phyloP scores from a whole-genome alignment of 2,888 invertebrate genomes.

The Nudaria mundana region DNA sequence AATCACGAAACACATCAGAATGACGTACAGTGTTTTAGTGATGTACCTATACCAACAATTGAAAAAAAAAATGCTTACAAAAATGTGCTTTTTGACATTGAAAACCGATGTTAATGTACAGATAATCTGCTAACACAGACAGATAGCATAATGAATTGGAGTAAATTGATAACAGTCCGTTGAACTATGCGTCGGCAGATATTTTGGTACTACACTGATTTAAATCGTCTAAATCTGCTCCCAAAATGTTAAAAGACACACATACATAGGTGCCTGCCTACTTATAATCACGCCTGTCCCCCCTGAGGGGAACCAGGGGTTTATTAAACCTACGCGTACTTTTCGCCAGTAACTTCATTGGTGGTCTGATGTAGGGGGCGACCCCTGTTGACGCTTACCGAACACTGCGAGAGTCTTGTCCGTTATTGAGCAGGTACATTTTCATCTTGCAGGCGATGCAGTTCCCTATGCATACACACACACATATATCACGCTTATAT shows the following conservation, averaged over 20 bases:
- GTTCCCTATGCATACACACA: no score
- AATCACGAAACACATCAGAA: no score
- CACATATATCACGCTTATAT: no score
- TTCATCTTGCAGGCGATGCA: no score
- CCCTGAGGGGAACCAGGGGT: not conserved
- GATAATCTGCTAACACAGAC: constrained; percentile 26
- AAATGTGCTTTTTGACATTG: constrained; percentile 44
- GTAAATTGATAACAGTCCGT: constrained; percentile 35
- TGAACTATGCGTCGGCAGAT: constrained; percentile 12
- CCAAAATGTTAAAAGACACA: not conserved
- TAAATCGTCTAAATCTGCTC: not conserved
- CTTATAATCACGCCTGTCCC: not conserved
- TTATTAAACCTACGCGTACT: no score
- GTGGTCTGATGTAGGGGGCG: no score
- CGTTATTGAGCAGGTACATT: no score
- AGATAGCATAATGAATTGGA: constrained; percentile 40
- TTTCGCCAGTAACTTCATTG: no score
- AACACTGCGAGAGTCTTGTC: no score
- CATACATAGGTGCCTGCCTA: not conserved
- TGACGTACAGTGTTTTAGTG: no score
- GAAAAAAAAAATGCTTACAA: constrained; percentile 14
- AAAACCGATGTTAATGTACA: constrained; percentile 20
- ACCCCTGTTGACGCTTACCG: no score
- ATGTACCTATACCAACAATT: no score
- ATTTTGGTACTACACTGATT: constrained; percentile 8